Evolutionary conservation across 2,113 vertebrate genomes (phyloP).

Genomic region (Pterocles gutturalis): DNA sequence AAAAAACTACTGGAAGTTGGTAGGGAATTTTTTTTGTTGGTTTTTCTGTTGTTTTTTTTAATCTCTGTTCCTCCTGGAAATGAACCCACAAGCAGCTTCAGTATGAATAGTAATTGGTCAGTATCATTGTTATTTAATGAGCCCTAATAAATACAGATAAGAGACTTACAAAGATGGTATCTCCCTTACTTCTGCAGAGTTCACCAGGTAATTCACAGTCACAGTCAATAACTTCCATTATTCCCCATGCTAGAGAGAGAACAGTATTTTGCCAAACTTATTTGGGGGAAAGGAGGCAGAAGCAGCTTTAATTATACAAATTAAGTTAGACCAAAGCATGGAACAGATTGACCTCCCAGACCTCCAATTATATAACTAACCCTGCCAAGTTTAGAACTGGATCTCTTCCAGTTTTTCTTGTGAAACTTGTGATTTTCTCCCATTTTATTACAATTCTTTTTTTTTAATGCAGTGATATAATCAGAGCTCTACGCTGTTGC

Average conservation of each 20-base stretch:
- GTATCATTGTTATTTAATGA: neutral
- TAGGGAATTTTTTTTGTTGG: neutral
- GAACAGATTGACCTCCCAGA: neutral
- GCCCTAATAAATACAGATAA: neutral
- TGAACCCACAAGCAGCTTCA: neutral
- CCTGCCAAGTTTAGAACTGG: neutral
- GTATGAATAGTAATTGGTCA: neutral
- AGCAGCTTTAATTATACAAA: neutral
- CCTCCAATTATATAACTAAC: neutral
- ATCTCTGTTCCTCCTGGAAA: neutral
- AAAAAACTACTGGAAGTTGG: neutral
- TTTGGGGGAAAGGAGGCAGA: neutral
- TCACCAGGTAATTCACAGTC: neutral
- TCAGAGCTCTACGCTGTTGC: neutral
- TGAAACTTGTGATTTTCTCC: neutral
- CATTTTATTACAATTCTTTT: neutral
- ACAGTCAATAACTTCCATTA: neutral
- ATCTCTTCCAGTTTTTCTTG: slow-evolving; percentile 1
- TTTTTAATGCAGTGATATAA: neutral
- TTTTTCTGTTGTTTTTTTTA: fast-evolving
- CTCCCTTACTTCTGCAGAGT: neutral
- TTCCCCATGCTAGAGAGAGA: neutral
- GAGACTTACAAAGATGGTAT: neutral
- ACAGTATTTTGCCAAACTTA: neutral
- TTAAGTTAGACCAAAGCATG: neutral